Conservation (phyloP, 2,797 vertebrate genomes). For the Telmatherina bonti region DNA sequence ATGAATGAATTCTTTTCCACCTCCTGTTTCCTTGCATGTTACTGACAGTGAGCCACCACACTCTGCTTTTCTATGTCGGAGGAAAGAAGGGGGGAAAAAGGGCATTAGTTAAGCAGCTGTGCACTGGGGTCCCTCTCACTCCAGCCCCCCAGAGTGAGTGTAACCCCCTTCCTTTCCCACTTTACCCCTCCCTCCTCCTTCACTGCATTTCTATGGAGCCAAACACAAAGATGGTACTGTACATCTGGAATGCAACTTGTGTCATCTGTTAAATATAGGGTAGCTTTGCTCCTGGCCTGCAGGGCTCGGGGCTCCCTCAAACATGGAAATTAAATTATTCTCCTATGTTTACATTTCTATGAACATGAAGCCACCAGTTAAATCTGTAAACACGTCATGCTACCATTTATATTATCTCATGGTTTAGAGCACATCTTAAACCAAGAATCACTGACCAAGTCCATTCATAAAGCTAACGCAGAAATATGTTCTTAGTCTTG, state of each 20-base stretch:
- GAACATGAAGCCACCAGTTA: conserved; percentile 47
- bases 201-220: conserved; percentile 83
- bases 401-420: conserved; percentile 19
- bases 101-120: conserved; percentile 86
- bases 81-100: conserved; percentile 46
- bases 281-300: conserved; percentile 68
- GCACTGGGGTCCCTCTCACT: conserved; percentile 71
- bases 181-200: conserved; percentile 51
- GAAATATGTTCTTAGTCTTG: not conserved
- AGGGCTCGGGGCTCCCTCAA: conserved; percentile 72
- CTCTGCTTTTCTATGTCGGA: conserved; percentile 66
- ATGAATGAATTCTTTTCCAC: conserved; percentile 53
- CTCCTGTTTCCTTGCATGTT: conserved; percentile 55
- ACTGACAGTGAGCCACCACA: conserved; percentile 64
- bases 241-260: conserved; percentile 88
- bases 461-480: conserved; percentile 17
- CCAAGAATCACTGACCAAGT: conserved; percentile 13
- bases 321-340: conserved; percentile 82
- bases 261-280: conserved; percentile 87
- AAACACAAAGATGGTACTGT: conserved; percentile 86
- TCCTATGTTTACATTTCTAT: conserved; percentile 23
- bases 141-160: conserved; percentile 50
- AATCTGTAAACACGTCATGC: conserved; percentile 27
- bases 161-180: conserved; percentile 60
- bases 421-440: conserved; percentile 18